Evolutionary conservation across 2,113 vertebrate species (phyloP).

Genomic region (Cebidichthys violaceus): DNA sequence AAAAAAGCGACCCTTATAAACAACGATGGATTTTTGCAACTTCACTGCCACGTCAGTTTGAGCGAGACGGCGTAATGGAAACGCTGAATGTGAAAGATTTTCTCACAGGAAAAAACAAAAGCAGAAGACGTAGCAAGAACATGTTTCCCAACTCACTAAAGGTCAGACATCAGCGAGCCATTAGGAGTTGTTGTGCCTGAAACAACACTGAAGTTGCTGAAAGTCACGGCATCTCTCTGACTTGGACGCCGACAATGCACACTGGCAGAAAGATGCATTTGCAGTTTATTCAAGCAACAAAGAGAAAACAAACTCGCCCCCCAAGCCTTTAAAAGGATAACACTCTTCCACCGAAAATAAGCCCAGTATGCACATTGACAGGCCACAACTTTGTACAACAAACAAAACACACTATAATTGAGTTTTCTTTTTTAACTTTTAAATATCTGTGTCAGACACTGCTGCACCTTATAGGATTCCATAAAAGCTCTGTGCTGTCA

Average conservation of each 20-base stretch:
- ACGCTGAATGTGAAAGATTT: conserved; percentile 4
- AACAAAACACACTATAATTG: conserved; percentile 46
- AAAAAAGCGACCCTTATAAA: not conserved
- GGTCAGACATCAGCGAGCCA: conserved; percentile 34
- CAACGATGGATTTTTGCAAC: conserved; percentile 8
- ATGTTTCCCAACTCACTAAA: conserved; percentile 49
- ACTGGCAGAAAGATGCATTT: conserved; percentile 6
- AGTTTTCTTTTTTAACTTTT: conserved; percentile 43
- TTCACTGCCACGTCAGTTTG: not conserved
- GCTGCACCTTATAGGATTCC: conserved; percentile 9
- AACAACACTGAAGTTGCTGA: conserved; percentile 47
- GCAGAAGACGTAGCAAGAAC: conserved; percentile 13
- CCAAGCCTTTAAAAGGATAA: conserved; percentile 29
- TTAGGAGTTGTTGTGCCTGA: conserved; percentile 28
- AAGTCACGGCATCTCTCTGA: conserved; percentile 21
- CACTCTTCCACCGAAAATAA: conserved; percentile 36
- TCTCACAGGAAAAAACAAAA: conserved; percentile 12
- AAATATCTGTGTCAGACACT: conserved; percentile 19
- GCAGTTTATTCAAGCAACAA: conserved; percentile 13
- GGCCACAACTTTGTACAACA: conserved; percentile 46
- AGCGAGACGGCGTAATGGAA: not conserved
- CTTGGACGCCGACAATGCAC: not conserved
- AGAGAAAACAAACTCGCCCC: conserved; percentile 21
- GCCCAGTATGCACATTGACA: conserved; percentile 36
- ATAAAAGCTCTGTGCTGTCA: conserved; percentile 17